These are phyloP conservation scores for Leucosticte australis DNA, from an alignment of 2,113 vertebrate species.

Conservation along the genomic window DNA sequence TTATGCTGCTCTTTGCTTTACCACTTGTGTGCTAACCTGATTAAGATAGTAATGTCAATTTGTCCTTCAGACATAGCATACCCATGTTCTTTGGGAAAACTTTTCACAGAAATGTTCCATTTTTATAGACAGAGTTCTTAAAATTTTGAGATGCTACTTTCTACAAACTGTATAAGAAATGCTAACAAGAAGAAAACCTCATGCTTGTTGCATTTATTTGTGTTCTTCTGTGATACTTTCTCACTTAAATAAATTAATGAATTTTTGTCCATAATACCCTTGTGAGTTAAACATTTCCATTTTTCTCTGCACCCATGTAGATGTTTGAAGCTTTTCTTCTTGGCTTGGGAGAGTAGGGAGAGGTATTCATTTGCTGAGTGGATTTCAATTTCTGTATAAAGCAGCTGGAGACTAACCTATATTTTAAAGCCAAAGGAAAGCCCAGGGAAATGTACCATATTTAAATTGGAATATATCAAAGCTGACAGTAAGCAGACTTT, in stretches of 20 bases:
- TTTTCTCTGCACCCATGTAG: background rate
- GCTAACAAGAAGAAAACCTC: background rate
- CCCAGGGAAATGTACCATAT: background rate
- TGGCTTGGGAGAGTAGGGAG: background rate
- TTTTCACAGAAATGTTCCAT: background rate
- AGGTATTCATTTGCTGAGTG: background rate
- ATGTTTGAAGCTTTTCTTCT: background rate
- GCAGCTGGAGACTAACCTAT: background rate
- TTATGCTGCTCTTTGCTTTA: conserved; percentile 47
- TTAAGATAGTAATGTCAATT: conserved; percentile 36
- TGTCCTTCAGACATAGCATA: conserved; percentile 12
- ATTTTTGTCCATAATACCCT: background rate
- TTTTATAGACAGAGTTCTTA: background rate
- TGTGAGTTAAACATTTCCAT: background rate
- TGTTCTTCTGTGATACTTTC: background rate
- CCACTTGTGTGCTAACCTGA: background rate
- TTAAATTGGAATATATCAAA: background rate
- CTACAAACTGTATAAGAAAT: background rate
- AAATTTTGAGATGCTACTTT: background rate
- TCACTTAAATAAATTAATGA: background rate
- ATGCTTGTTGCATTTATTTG: background rate
- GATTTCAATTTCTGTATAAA: background rate
- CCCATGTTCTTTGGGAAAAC: background rate
- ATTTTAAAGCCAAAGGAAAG: conserved; percentile 8
- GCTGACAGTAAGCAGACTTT: background rate